Percentiles rank a stretch among this genome's conserved stretches.
Evolutionary conservation across 2,797 vertebrate species (phyloP).

Genomic region (Hydrocynus forskahlii): DNA sequence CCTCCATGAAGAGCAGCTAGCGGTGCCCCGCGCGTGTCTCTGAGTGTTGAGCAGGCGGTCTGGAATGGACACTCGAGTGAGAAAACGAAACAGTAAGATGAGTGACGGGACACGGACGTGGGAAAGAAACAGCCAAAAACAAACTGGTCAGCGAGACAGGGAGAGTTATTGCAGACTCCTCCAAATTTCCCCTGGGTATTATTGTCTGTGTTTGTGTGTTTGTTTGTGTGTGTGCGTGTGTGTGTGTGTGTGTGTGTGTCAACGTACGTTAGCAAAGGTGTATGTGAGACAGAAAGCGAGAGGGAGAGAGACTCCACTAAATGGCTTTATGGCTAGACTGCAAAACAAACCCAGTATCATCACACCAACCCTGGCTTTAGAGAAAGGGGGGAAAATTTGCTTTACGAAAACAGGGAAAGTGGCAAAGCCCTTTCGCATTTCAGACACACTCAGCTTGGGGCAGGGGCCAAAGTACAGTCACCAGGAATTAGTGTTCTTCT

Average conservation of each 20-base stretch:
- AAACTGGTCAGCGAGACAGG: conserved; percentile 71
- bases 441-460: background rate
- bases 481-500: conserved; percentile 16
- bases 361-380: conserved; percentile 53
- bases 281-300: conserved; percentile 59
- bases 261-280: background rate
- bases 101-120: conserved; percentile 64
- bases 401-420: background rate
- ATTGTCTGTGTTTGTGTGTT: conserved; percentile 11
- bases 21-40: background rate
- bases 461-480: conserved; percentile 13
- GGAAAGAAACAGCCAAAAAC: conserved; percentile 53
- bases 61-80: conserved; percentile 33
- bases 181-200: conserved; percentile 76
- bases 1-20: background rate
- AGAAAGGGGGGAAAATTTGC: background rate
- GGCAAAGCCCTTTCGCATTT: background rate
- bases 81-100: conserved; percentile 64
- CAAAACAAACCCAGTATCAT: conserved; percentile 69
- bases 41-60: conserved; percentile 6
- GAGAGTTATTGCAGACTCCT: conserved; percentile 68
- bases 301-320: conserved; percentile 66
- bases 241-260: background rate
- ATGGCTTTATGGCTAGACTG: conserved; percentile 68
- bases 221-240: too few species aligned